Conservation (phyloP, 2,113 vertebrate genomes). For the zebrafish (Danio rerio) region DNA sequence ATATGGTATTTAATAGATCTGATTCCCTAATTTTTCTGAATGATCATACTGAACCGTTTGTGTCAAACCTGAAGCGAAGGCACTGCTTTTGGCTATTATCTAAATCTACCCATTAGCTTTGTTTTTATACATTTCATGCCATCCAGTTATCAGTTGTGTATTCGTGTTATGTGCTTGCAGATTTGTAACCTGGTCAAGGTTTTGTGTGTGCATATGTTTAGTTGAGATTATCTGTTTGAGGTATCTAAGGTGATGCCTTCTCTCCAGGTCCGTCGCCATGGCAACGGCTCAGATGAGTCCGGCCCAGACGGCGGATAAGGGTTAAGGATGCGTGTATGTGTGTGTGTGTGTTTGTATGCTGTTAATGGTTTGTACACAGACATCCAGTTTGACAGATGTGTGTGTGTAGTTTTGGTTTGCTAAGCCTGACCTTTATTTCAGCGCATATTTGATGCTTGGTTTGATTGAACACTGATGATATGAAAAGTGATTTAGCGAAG, state of each 20-base stretch:
- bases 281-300: slow-evolving; percentile 55
- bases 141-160: not conserved
- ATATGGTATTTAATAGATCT: no score
- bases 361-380: slow-evolving; percentile 2
- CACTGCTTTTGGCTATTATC: not conserved
- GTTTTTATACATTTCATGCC: not conserved
- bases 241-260: slow-evolving; percentile 58
- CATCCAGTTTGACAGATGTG: not conserved
- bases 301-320: slow-evolving; percentile 45
- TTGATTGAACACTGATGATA: slow-evolving; percentile 20
- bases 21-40: not conserved
- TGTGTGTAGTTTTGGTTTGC: slow-evolving; percentile 14
- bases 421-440: slow-evolving; percentile 37
- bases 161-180: slow-evolving; percentile 7
- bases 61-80: not conserved
- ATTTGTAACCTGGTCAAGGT: slow-evolving; percentile 13
- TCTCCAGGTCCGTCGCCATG: slow-evolving; percentile 47
- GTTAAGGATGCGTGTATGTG: slow-evolving; percentile 21
- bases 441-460: not conserved
- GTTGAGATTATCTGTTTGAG: slow-evolving; percentile 58
- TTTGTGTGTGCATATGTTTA: slow-evolving; percentile 43
- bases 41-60: not conserved
- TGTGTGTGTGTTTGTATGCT: not conserved
- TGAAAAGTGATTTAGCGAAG: slow-evolving; percentile 28
- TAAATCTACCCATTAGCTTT: not conserved